Percentiles rank a stretch among this genome's conserved stretches.
phyloP scores from a whole-genome alignment of 2,113 vertebrate species.

The human region DNA sequence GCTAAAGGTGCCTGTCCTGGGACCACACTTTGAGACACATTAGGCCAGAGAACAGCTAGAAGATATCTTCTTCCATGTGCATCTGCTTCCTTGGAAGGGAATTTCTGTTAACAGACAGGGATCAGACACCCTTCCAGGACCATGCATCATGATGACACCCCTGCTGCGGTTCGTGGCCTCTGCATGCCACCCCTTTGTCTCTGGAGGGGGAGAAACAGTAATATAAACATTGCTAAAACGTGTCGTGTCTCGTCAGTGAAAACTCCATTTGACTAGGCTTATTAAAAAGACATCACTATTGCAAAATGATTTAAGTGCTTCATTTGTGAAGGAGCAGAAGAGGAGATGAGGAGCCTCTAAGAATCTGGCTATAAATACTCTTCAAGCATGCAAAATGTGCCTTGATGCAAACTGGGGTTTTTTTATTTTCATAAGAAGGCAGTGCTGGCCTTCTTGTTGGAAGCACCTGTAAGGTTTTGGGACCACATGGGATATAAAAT shows the following conservation, averaged over 20 bases:
- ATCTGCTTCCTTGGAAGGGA: neutral
- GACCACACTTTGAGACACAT: neutral
- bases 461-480: accelerated
- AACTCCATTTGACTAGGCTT: slow-evolving; percentile 8
- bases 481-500: accelerated
- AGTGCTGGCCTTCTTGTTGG: neutral
- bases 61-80: accelerated
- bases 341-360: neutral
- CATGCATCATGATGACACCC: neutral
- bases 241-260: neutral
- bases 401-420: neutral
- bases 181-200: neutral
- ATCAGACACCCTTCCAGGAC: neutral
- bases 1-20: too few relatives aligned
- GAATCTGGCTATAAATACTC: slow-evolving; percentile 58
- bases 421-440: neutral
- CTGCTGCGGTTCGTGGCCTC: accelerated
- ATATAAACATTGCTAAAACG: neutral
- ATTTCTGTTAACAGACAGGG: neutral
- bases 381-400: neutral
- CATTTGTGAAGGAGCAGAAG: neutral
- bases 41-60: neutral
- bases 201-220: neutral
- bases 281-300: slow-evolving; percentile 52
- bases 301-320: slow-evolving; percentile 62